Evolutionary conservation across 2,113 vertebrate genomes (phyloP), one percentile per base, ranked within the genome.

Genomic region (Mugil cephalus): DNA sequence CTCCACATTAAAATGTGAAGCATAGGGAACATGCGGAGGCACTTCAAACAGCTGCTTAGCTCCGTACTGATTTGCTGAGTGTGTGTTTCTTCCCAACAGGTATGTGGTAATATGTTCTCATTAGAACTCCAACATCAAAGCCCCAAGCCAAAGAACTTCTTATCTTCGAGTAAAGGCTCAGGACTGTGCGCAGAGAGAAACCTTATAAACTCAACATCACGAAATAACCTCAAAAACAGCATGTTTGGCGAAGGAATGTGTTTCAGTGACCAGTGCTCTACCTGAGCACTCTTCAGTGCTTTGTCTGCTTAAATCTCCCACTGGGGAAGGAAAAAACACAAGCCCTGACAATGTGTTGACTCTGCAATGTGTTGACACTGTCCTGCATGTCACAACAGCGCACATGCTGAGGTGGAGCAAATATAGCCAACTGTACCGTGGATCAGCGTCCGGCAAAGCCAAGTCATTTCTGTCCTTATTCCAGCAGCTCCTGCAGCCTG

Each of bases 31-130:
- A 6, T 13, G 51, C 55, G 39, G 43, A 48, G 72, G 64, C 58
- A 65, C 86, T 87, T 85, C 82, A 89, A 87, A 90, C 68, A 64
- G 74, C 63, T 83, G 39, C 86, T 82, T 82, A 79, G 69, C 64
- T 69, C 77, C 83, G 85, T 77, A 83, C 62, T 72, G 52, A 87
- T 86, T 86, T 80, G 85, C 78, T 85, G 89, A 86, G 69, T 86
- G 74, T 84, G 74, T 47, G 83, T 74, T 88, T 81, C 61, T 84
- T 71, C 79, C 70, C 73, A 80, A 80, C 85, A 91, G 86, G 82
- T 89, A 69, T 69, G 42, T 58, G 79, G 60, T 61, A 46, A 69
- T 55, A 51, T 83, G 62, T 67, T 87, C 81, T 88, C 84, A 86
- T 85, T 87, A 86, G 60, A 70, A 67, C 70, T 53, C 38, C 7